Evolutionary conservation across 2,888 invertebrate species (phyloP).

Genomic region (Rhorus exstirpatorius): DNA sequence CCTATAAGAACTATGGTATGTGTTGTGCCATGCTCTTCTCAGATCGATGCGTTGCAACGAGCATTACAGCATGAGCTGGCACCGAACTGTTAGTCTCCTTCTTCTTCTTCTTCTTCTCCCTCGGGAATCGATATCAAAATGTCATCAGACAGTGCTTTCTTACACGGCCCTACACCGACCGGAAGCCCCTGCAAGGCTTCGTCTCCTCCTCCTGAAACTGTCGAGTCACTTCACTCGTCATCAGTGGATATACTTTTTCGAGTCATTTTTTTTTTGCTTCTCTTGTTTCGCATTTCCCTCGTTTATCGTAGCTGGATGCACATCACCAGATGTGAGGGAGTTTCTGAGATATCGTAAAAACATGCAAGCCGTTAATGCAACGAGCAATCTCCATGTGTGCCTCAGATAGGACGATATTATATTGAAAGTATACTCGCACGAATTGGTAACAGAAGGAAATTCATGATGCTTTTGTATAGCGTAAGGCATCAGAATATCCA

Average conservation of each 20-base stretch:
- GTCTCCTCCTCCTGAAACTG: not conserved
- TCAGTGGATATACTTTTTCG: slow-evolving; percentile 6
- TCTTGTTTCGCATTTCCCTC: not conserved
- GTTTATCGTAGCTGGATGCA: not conserved
- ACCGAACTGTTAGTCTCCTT: not conserved
- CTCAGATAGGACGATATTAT: too few species aligned
- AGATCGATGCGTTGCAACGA: not conserved
- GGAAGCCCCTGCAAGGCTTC: slow-evolving; percentile 63
- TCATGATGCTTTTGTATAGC: too few species aligned
- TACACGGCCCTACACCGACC: slow-evolving; percentile 70
- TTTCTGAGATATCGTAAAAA: not conserved
- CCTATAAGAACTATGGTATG: too few species aligned
- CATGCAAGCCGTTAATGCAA: not conserved
- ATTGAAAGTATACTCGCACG: too few species aligned
- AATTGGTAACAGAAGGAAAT: too few species aligned
- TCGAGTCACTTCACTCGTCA: slow-evolving; percentile 24
- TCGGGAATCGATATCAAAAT: slow-evolving; percentile 47
- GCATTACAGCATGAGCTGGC: slow-evolving; percentile 6
- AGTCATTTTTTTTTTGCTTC: slow-evolving; percentile 4
- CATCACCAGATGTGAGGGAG: slow-evolving; percentile 52
- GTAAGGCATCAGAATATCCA: too few species aligned
- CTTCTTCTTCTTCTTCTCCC: slow-evolving; percentile 4
- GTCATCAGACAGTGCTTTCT: slow-evolving; percentile 57
- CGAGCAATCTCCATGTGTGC: not conserved
- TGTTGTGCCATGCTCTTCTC: not conserved